A percentile compares a stretch with the other conserved stretches of the same genome.
phyloP scores from a whole-genome alignment of 2,113 vertebrate genomes.

The Melanerpes formicivorus region DNA sequence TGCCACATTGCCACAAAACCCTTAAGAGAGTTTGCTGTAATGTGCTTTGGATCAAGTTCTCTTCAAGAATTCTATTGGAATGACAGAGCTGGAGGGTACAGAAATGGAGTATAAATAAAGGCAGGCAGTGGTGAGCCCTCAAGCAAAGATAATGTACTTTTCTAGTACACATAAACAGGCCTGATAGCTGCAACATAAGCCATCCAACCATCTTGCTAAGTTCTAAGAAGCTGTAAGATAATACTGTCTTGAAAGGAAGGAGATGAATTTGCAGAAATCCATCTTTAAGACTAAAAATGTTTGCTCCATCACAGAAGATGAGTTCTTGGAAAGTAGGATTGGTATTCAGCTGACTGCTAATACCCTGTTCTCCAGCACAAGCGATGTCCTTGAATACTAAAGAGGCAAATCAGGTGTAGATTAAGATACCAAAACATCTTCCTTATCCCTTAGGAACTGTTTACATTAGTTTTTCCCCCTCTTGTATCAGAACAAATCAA shows the following conservation, averaged over 20 bases:
- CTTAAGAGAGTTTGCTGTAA: conserved; percentile 54
- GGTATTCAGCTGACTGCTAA: neutral
- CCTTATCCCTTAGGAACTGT: neutral
- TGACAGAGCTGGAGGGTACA: conserved; percentile 58
- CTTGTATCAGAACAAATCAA: neutral
- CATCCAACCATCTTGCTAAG: conserved; percentile 1
- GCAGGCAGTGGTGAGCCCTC: conserved; percentile 60
- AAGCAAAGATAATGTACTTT: conserved; percentile 68
- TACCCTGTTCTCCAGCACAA: neutral
- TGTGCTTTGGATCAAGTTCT: conserved; percentile 57
- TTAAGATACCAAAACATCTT: neutral
- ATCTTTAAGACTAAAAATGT: neutral
- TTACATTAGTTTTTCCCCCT: neutral
- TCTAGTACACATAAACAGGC: conserved; percentile 25
- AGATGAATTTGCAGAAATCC: conserved; percentile 25
- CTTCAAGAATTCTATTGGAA: conserved; percentile 51
- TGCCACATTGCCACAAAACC: conserved; percentile 58
- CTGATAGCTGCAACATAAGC: conserved; percentile 33
- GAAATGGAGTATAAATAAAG: conserved; percentile 56
- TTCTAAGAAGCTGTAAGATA: conserved; percentile 9
- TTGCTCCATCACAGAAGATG: neutral
- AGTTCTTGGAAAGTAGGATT: neutral
- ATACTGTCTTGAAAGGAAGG: neutral
- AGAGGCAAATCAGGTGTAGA: neutral
- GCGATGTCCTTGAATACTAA: neutral